phyloP scores from a whole-genome alignment of 2,113 vertebrate genomes.

The Pycnonotus jocosus region DNA sequence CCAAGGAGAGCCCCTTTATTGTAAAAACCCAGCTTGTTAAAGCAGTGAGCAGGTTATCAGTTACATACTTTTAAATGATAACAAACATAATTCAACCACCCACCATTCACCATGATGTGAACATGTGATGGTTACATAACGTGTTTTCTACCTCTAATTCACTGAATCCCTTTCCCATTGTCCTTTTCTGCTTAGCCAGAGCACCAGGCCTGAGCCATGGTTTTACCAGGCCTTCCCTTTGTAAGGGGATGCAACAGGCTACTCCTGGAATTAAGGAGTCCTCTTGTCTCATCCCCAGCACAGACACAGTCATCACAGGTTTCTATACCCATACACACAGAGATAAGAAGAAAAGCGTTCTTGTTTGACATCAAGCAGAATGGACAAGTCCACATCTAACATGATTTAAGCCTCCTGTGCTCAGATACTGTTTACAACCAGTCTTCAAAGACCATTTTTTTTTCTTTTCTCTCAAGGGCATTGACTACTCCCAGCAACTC shows the following conservation, averaged over 20 bases:
- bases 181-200: neutral
- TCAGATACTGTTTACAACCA: neutral
- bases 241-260: neutral
- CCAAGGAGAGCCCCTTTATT: neutral
- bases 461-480: neutral
- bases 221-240: neutral
- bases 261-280: neutral
- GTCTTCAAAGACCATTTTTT: neutral
- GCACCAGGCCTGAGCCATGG: neutral
- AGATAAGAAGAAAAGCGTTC: neutral
- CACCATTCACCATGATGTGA: fast-evolving
- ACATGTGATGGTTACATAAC: fast-evolving
- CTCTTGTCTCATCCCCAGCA: neutral
- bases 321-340: neutral
- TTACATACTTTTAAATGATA: neutral
- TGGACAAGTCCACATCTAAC: neutral
- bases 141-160: neutral
- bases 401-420: neutral
- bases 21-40: neutral
- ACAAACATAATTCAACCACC: neutral
- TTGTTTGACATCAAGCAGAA: neutral
- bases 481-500: neutral
- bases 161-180: neutral
- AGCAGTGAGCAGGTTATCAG: neutral
- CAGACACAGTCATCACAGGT: neutral